Evolutionary conservation across 2,113 vertebrate genomes (phyloP), one percentile per base, ranked within the genome.

Genomic region (Mesocricetus auratus): DNA sequence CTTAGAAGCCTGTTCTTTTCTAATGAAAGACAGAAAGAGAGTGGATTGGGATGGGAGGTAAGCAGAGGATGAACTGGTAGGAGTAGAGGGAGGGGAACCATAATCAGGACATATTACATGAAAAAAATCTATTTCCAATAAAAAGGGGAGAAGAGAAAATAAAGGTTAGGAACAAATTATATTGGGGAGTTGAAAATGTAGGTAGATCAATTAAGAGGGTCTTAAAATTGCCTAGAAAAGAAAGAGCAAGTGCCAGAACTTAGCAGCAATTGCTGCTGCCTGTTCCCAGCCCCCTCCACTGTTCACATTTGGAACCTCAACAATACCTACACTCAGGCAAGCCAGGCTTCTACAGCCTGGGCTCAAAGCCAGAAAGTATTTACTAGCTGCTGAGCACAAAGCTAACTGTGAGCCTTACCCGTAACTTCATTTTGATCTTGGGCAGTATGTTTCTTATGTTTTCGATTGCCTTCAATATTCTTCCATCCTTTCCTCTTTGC

Each of bases 401-500:
- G 79, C 71, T 36, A 69, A 83, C 9, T 22, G 31, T 82, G 33
- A 96, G 5, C n/a, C 42, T 86, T 79, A 8, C 33, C 81, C 50
- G 16, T 45, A n/a, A 58, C 58, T 78, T 42, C 68, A 62, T 68
- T 93, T 75, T 81, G 42, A 79, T 81, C 31, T 75, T 79, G 24
- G 69, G 45, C 29, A 77, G 31, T 12, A 58, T 45, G 24, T 0
- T 13, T 91, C 71, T 94, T 86, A 64, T 26, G 92, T 29, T 71
- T 90, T 78, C 36, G 78, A 60, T 29, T 71, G 13, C 56, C 47
- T 92, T 62, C 86, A 75, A 42, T 64, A n/a, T 50, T 95, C 71
- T 93, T 22, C 47, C 69, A 85, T 58, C 50, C 82, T 92, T 88
- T 56, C 58, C 62, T 58, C 71, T 89, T 89, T 69, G 50, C 39